Evolutionary conservation across 2,113 vertebrate species (phyloP), one percentile per base, ranked within the genome.

Genomic region (Neolamprologus sp.): DNA sequence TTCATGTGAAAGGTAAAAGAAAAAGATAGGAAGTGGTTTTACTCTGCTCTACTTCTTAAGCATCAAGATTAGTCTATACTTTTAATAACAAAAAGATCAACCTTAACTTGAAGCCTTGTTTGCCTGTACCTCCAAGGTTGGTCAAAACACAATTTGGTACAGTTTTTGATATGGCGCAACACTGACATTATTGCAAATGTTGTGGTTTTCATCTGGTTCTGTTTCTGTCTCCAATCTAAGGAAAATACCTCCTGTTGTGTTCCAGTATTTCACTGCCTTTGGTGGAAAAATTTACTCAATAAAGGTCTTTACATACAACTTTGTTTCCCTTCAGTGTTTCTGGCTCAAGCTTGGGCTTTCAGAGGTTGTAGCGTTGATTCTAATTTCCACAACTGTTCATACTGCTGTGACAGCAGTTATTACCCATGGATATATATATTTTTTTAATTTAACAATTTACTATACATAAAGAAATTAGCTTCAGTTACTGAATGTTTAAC

Each of bases 201-300:
- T 19, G 68, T 79, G 53, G 54, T 83, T 84, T 82, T 87, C 26
- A 57, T 6, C 60, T 80, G 51, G n/a, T 81, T 83, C 71, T 65
- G 53, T 31, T 88, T 81, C 26, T 19, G 42, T 78, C 45, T 31
- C 71, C 28, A 78, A 49, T 78, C 71, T 78, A 75, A 49, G 16
- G 16, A 49, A 80, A 53, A 31, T 49, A 47, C 35, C 35, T 47
- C 49, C 11, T 31, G 35, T 21, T 19, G 12, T 82, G 10, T 83
- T 81, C 63, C 75, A 82, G 65, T 82, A 63, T 28, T 82, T 68
- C 40, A 82, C 63, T 89, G 73, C 75, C 68, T 73, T 40, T 19
- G 5, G 21, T 89, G 71, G 80, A 55, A 83, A 83, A 33, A 63
- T 87, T 80, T 75, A 84, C 63, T 85, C 40, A 91, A 88, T 85